These are phyloP conservation scores for Rhinophrynus dorsalis DNA, from an alignment of 2,797 vertebrate genomes.

Conservation along the genomic window DNA sequence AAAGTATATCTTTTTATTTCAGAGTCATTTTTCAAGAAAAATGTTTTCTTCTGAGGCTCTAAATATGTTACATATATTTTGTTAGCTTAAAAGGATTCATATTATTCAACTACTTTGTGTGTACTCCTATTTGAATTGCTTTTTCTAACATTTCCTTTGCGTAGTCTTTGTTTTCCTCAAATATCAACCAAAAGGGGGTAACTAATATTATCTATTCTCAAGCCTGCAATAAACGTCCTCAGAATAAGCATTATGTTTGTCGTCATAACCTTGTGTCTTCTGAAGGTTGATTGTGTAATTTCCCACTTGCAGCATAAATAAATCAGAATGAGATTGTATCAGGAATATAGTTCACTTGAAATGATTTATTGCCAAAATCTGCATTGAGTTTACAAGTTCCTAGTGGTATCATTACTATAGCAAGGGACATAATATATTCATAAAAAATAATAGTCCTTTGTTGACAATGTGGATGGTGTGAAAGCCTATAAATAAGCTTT, in stretches of 20 bases:
- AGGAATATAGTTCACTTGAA: constrained; percentile 11
- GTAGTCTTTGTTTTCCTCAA: constrained; percentile 13
- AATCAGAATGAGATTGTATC: constrained; percentile 31
- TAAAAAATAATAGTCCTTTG: neutral
- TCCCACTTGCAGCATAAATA: constrained; percentile 51
- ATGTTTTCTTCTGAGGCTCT: too few species aligned
- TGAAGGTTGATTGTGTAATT: constrained; percentile 41
- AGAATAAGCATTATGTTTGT: constrained; percentile 19
- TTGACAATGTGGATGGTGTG: too few species aligned
- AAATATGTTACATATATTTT: neutral
- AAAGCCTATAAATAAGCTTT: too few species aligned
- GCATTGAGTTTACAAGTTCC: neutral
- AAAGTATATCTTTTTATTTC: too few species aligned
- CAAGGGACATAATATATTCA: neutral
- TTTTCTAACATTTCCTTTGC: constrained; percentile 14
- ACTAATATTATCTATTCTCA: constrained; percentile 32
- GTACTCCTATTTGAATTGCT: neutral
- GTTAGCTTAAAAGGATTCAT: constrained; percentile 7
- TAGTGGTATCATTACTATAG: constrained; percentile 1
- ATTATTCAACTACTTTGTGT: neutral
- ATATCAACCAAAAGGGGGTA: neutral
- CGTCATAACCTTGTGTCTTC: constrained; percentile 3
- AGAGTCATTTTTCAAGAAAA: too few species aligned
- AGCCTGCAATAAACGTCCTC: constrained; percentile 20
- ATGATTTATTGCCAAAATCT: constrained; percentile 8